Evolutionary conservation across 2,797 vertebrate species (phyloP).

Genomic region (Eulemur coronatus): DNA sequence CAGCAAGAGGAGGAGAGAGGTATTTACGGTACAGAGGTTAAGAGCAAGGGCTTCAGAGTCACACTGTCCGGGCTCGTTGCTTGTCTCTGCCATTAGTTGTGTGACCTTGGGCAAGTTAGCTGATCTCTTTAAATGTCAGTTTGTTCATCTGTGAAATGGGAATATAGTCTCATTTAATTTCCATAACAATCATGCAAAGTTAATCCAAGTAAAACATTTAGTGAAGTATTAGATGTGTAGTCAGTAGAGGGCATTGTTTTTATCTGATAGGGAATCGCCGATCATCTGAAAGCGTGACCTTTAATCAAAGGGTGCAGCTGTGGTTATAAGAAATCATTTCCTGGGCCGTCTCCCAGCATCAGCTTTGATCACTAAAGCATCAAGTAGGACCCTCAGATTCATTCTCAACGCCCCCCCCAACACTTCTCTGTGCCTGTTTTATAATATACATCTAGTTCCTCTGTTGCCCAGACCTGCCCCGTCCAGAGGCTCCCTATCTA

Average conservation of each 20-base stretch:
- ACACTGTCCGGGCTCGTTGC: background rate
- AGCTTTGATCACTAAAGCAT: background rate
- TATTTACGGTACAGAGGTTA: background rate
- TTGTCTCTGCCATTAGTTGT: background rate
- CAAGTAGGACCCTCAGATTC: background rate
- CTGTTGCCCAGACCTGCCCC: background rate
- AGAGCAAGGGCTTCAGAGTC: background rate
- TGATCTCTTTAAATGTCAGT: background rate
- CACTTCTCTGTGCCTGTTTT: background rate
- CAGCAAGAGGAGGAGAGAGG: background rate
- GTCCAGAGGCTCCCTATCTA: background rate
- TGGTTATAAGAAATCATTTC: background rate
- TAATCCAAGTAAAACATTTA: background rate
- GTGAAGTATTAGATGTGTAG: background rate
- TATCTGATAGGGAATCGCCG: background rate
- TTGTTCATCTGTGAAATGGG: conserved; percentile 39
- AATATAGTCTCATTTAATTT: background rate
- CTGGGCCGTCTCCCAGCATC: background rate
- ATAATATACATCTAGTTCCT: background rate
- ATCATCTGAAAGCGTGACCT: background rate
- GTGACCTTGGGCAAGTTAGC: conserved; percentile 18
- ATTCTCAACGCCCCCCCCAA: background rate
- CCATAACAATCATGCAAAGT: background rate
- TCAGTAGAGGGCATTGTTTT: background rate
- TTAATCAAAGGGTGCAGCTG: background rate